Conservation (phyloP, 2,113 vertebrate species). For the Conger conger region DNA sequence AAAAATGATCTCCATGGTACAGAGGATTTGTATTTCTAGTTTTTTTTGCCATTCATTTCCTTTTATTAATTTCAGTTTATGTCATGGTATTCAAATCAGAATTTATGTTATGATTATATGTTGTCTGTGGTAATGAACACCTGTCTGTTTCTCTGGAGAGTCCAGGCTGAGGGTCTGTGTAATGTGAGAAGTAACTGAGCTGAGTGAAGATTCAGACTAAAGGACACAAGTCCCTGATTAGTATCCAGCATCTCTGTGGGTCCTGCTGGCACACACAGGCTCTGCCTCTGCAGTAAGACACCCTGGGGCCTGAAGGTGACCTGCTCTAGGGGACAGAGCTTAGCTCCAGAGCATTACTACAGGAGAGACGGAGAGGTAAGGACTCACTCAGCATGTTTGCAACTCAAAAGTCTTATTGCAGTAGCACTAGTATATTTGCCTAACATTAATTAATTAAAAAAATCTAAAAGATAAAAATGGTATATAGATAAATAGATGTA, state of each 20-base stretch:
- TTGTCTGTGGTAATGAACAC: background rate
- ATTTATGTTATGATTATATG: no score
- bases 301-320: conserved; percentile 11
- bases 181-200: conserved; percentile 44
- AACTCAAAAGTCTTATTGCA: background rate
- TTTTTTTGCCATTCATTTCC: background rate
- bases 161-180: conserved; percentile 26
- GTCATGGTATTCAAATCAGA: background rate
- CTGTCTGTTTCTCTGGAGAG: background rate
- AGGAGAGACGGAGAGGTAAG: conserved; percentile 7
- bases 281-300: conserved; percentile 18
- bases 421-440: background rate
- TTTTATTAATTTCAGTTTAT: background rate
- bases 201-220: conserved; percentile 29
- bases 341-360: background rate
- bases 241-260: background rate
- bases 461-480: background rate
- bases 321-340: background rate
- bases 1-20: background rate
- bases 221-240: conserved; percentile 20
- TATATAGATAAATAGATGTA: background rate
- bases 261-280: conserved; percentile 26
- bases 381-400: background rate
- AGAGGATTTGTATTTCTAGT: background rate
- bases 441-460: background rate